A percentile compares a stretch with the other conserved stretches of the same genome.
phyloP scores from a whole-genome alignment of 2,888 invertebrate genomes.

The Zeuzera pyrina region DNA sequence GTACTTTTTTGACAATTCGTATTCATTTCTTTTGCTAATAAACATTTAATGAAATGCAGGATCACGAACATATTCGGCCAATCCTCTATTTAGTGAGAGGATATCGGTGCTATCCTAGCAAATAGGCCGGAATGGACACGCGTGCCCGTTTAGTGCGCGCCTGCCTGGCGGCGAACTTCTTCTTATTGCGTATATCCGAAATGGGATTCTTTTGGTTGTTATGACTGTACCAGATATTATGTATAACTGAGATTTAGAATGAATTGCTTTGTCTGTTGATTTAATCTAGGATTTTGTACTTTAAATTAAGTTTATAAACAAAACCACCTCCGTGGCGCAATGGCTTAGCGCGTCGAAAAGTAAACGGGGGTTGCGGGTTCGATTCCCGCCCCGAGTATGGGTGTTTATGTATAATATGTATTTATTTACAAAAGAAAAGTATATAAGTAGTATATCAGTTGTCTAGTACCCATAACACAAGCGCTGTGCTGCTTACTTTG shows the following conservation, averaged over 20 bases:
- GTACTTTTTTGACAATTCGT: slow-evolving; percentile 7
- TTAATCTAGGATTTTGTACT: too few relatives aligned
- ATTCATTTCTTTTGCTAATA: slow-evolving; percentile 21
- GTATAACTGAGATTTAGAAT: slow-evolving; percentile 35
- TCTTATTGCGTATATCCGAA: slow-evolving; percentile 46
- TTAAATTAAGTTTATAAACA: too few relatives aligned
- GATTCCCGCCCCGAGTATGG: too few relatives aligned
- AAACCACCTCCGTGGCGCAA: too few relatives aligned
- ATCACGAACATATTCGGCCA: slow-evolving; percentile 38
- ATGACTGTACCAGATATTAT: slow-evolving; percentile 37
- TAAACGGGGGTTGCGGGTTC: too few relatives aligned
- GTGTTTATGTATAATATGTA: too few relatives aligned
- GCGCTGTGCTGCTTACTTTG: too few relatives aligned
- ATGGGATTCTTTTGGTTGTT: slow-evolving; percentile 45
- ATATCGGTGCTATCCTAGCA: slow-evolving; percentile 42
- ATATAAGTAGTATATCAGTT: too few relatives aligned
- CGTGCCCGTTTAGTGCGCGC: slow-evolving; percentile 26
- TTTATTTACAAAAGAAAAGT: too few relatives aligned
- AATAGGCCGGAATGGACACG: slow-evolving; percentile 44
- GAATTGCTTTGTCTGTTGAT: too few relatives aligned
- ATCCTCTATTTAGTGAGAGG: slow-evolving; percentile 36
- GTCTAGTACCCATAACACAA: too few relatives aligned
- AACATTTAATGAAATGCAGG: slow-evolving; percentile 43
- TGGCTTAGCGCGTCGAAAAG: too few relatives aligned
- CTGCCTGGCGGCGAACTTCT: slow-evolving; percentile 50